Percentiles rank a stretch among this genome's conserved stretches.
These are phyloP conservation scores for Microctenopoma lineatum DNA, from an alignment of 2,797 vertebrate genomes.

Conservation along the genomic window DNA sequence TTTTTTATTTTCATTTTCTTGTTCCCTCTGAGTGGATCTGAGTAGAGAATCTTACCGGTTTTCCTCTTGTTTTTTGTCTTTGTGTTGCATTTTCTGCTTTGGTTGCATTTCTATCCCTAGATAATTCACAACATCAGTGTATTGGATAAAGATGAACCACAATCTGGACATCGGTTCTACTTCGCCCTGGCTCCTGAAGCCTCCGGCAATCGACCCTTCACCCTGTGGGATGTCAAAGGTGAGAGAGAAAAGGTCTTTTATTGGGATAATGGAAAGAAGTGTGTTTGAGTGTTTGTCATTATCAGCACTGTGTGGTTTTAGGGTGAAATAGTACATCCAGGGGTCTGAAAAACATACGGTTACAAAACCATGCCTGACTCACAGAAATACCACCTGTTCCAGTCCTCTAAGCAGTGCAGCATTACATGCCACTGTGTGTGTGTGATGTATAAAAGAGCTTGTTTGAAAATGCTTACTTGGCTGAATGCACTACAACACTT, in stretches of 20 bases:
- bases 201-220: constrained; percentile 90
- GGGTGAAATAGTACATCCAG: neutral
- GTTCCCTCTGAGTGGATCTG: constrained; percentile 38
- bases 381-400: constrained; percentile 32
- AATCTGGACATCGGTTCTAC: constrained; percentile 92
- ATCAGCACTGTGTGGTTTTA: constrained; percentile 4
- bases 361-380: neutral
- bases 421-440: neutral
- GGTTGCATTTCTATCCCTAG: constrained; percentile 68
- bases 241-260: constrained; percentile 52
- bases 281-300: constrained; percentile 1
- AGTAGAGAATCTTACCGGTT: constrained; percentile 36
- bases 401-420: neutral
- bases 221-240: constrained; percentile 94
- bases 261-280: neutral
- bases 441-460: neutral
- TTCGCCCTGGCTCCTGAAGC: constrained; percentile 92
- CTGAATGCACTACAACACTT: neutral
- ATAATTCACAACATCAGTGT: constrained; percentile 98
- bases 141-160: constrained; percentile 95
- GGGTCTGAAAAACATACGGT: neutral
- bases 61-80: constrained; percentile 13
- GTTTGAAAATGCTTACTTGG: neutral
- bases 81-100: constrained; percentile 7
- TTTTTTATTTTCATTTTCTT: constrained; percentile 29